Evolutionary conservation across 2,113 vertebrate species (phyloP).

Genomic region (Spheniscus mendiculus): DNA sequence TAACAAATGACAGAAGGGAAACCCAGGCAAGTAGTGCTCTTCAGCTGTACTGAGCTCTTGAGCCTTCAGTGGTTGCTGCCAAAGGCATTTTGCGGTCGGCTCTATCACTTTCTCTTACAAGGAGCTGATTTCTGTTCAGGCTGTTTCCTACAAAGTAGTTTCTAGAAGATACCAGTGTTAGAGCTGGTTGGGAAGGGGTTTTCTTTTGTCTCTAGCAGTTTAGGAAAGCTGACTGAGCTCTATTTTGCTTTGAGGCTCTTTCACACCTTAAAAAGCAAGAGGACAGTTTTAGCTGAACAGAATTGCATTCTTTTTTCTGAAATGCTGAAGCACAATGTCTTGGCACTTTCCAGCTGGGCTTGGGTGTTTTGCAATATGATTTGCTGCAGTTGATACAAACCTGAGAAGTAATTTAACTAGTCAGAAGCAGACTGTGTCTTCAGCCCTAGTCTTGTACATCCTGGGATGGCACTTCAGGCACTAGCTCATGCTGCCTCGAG

Average conservation of each 20-base stretch:
- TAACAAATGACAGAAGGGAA: not conserved
- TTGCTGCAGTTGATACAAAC: not conserved
- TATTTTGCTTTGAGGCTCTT: not conserved
- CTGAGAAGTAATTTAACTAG: not conserved
- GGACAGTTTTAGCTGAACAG: not conserved
- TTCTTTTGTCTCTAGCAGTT: not conserved
- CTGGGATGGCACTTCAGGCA: not conserved
- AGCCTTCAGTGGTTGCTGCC: not conserved
- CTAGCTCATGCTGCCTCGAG: not conserved
- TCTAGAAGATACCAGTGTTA: not conserved
- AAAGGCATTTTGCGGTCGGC: not conserved
- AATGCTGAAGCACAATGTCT: not conserved
- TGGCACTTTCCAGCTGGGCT: not conserved
- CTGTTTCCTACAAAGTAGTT: not conserved
- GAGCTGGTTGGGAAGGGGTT: not conserved
- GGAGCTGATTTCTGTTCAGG: not conserved
- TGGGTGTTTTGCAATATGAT: not conserved
- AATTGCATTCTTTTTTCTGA: not conserved
- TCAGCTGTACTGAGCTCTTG: not conserved
- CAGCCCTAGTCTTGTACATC: not conserved
- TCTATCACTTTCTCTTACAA: not conserved
- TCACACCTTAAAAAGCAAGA: not conserved
- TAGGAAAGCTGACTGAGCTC: not conserved
- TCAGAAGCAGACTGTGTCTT: not conserved
- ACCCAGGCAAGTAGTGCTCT: not conserved